A percentile compares a stretch with the other conserved stretches of the same genome.
These are phyloP conservation scores for Eumaeus atala DNA, from an alignment of 1,140 invertebrate genomes.

Conservation along the genomic window DNA sequence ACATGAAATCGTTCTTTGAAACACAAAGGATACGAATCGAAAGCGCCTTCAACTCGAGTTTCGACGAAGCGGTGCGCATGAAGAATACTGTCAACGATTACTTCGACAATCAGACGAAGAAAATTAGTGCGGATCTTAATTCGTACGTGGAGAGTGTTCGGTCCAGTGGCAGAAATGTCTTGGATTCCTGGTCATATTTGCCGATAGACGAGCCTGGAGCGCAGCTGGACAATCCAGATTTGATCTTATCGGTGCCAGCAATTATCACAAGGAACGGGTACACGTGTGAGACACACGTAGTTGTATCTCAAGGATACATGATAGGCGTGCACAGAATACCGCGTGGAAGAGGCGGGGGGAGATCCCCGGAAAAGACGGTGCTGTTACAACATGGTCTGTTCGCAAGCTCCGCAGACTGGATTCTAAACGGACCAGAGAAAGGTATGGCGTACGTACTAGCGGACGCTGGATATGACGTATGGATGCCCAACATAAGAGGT, in stretches of 20 bases:
- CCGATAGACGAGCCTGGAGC: slow-evolving; percentile 33
- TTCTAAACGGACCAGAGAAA: slow-evolving; percentile 80
- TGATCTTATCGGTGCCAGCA: slow-evolving; percentile 62
- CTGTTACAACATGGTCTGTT: slow-evolving; percentile 86
- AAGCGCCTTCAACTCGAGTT: slow-evolving; percentile 35
- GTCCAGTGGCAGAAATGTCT: slow-evolving; percentile 36
- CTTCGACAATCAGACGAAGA: slow-evolving; percentile 41
- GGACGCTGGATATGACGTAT: slow-evolving; percentile 80
- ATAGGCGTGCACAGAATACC: slow-evolving; percentile 83
- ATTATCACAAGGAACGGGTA: slow-evolving; percentile 80
- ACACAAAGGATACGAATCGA: slow-evolving; percentile 40
- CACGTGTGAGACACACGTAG: slow-evolving; percentile 78
- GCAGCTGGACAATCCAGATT: slow-evolving; percentile 47
- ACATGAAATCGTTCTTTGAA: slow-evolving; percentile 43
- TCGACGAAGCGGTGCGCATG: slow-evolving; percentile 39
- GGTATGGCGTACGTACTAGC: slow-evolving; percentile 77
- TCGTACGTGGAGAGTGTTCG: slow-evolving; percentile 46
- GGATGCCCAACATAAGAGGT: slow-evolving; percentile 79
- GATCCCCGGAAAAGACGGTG: slow-evolving; percentile 58
- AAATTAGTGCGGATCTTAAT: slow-evolving; percentile 33
- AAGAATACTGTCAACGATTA: slow-evolving; percentile 37
- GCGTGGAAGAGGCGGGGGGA: slow-evolving; percentile 30
- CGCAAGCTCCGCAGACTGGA: slow-evolving; percentile 83
- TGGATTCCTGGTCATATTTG: slow-evolving; percentile 38
- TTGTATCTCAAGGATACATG: slow-evolving; percentile 83